Base-by-base conservation (phyloP, 2,113 vertebrate species). In the Lamprologus speciosus region DNA sequence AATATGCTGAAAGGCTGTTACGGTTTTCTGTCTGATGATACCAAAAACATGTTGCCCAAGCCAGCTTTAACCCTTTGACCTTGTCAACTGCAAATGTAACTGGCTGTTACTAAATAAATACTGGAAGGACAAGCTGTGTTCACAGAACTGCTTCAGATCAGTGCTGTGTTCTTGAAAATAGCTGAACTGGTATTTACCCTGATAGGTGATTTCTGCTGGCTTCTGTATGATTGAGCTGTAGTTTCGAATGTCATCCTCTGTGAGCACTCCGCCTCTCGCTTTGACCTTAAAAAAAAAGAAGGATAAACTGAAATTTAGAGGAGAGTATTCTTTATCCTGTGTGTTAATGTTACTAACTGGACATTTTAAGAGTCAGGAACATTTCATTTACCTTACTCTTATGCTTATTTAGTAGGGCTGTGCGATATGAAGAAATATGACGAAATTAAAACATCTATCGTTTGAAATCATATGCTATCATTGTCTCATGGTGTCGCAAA, bases 171-270 rank as follows among this genome's bases (percentile, higher is more conserved):
- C 54, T 33, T 21, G 35, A 47, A 31, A 21, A 14, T 23, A 4
- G 17, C 47, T 26, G 37, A 47, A 57, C 23, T 68, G 4, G 5
- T 45, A 4, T 40, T 96, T 96, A 99, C 98, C 98, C 96, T 96
- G 97, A 91, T 99, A 99, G 45, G 94, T 84, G 21, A 96, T 97
- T 93, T 98, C 97, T 89, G 97, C 88, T 0, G 99, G 98, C 73
- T 97, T 94, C 94, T 98, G 96, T 82, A 98, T 93, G 6, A 96
- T 91, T 21, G 94, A 97, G 5, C 96, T 98, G 95, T 99, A 99
- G 91, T 99, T 99, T 92, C 87, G 96, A 94, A 99, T 97, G 92
- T 99, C 98, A 23, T 98, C 97, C 82, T 98, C 97, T 45, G 94
- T 96, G 86, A 99, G 91, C 82, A 98, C 97, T 26, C 99, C 99